phyloP scores from a whole-genome alignment of 1,140 invertebrate species.

The Tetraneura akinire region DNA sequence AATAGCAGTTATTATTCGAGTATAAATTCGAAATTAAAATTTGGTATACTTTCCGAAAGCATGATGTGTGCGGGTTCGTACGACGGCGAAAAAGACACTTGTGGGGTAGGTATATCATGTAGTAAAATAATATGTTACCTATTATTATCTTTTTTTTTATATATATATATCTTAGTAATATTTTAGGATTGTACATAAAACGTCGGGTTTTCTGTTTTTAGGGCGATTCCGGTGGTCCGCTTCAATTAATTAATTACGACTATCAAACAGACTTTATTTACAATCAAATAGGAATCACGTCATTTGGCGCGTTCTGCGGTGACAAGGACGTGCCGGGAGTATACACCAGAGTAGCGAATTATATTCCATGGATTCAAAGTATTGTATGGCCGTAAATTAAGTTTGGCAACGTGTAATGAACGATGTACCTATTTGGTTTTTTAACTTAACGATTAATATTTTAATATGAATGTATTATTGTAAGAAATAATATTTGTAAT shows the following conservation, averaged over 20 bases:
- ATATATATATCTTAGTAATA: too few species aligned
- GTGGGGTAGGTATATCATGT: background rate
- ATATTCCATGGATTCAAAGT: constrained; percentile 69
- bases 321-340: constrained; percentile 64
- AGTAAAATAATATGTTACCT: too few species aligned
- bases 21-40: background rate
- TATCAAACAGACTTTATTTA: constrained; percentile 60
- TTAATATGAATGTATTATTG: too few species aligned
- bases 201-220: too few species aligned
- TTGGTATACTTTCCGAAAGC: background rate
- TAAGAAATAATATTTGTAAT: background rate
- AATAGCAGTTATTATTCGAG: constrained; percentile 51
- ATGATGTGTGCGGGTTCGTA: background rate
- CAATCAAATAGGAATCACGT: constrained; percentile 65
- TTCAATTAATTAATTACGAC: constrained; percentile 61
- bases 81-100: constrained; percentile 2
- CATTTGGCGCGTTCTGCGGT: constrained; percentile 68
- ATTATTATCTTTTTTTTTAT: too few species aligned
- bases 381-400: constrained; percentile 61
- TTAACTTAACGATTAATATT: too few species aligned
- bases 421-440: too few species aligned
- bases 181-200: too few species aligned
- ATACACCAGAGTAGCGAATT: constrained; percentile 69
- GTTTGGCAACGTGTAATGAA: too few species aligned
- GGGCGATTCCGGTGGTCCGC: constrained; percentile 69